These are phyloP conservation scores for Drosophila neotestacea DNA, from an alignment of 2,888 invertebrate genomes.

Conservation along the genomic window DNA sequence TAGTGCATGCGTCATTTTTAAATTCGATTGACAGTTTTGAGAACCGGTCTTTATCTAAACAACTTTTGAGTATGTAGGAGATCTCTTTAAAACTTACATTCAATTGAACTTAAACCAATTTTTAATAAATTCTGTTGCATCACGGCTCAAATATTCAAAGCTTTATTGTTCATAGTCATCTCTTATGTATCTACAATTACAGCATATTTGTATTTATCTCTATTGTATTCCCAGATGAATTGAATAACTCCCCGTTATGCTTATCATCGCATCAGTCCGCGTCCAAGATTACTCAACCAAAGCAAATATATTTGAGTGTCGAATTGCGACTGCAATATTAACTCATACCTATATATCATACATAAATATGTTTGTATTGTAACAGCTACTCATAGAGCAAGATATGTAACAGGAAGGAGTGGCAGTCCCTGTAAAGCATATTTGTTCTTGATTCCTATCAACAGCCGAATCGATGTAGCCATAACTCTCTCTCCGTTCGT, in stretches of 20 bases:
- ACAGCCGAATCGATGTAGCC: no score
- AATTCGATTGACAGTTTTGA: neutral
- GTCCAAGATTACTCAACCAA: neutral
- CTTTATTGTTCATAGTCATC: neutral
- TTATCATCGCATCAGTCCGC: neutral
- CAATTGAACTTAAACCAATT: neutral
- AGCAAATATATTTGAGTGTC: neutral
- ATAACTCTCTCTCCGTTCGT: no score
- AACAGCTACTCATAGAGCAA: no score
- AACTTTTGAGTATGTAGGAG: neutral
- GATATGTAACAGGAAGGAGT: no score
- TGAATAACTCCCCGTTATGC: neutral
- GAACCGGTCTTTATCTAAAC: neutral
- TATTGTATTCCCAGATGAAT: no score
- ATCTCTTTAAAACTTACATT: neutral
- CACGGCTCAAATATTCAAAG: neutral
- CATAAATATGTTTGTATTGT: neutral
- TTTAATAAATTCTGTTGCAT: neutral
- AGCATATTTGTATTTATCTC: neutral
- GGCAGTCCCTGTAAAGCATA: no score
- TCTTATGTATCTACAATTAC: neutral
- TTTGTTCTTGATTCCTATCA: no score
- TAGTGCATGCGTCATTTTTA: neutral
- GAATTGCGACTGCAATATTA: neutral
- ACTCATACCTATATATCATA: neutral